phyloP scores from a whole-genome alignment of 2,113 vertebrate species.

The Nothobranchius kuhntae region DNA sequence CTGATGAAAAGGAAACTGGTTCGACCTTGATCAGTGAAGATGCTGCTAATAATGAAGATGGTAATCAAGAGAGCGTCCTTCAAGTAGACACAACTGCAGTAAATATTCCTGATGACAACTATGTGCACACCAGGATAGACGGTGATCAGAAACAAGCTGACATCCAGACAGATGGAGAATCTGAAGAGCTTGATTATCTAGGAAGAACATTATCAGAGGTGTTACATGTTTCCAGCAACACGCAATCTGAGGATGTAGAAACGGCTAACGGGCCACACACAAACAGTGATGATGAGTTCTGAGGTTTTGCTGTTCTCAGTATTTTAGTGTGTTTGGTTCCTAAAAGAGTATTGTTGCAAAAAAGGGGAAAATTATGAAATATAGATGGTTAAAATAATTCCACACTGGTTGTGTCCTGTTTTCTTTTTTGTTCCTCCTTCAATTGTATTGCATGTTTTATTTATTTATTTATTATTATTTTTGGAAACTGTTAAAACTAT shows the following conservation, averaged over 20 bases:
- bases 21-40: conserved; percentile 17
- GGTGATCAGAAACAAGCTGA: conserved; percentile 21
- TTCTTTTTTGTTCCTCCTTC: not conserved
- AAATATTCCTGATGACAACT: conserved; percentile 14
- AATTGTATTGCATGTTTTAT: no score
- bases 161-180: conserved; percentile 23
- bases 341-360: conserved; percentile 1
- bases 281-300: conserved; percentile 74
- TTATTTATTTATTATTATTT: no score
- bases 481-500: not conserved
- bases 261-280: conserved; percentile 19
- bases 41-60: not conserved
- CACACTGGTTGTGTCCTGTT: conserved; percentile 10
- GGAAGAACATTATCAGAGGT: conserved; percentile 61
- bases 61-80: conserved; percentile 28
- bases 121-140: conserved; percentile 9
- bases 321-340: conserved; percentile 12
- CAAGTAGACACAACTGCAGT: not conserved
- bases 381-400: not conserved
- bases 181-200: conserved; percentile 68
- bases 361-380: not conserved
- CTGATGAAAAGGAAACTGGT: not conserved
- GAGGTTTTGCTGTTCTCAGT: conserved; percentile 32
- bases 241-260: conserved; percentile 10
- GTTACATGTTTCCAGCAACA: conserved; percentile 62